Evolutionary conservation across 2,888 invertebrate genomes (phyloP).

Genomic region (Andrena minutula): DNA sequence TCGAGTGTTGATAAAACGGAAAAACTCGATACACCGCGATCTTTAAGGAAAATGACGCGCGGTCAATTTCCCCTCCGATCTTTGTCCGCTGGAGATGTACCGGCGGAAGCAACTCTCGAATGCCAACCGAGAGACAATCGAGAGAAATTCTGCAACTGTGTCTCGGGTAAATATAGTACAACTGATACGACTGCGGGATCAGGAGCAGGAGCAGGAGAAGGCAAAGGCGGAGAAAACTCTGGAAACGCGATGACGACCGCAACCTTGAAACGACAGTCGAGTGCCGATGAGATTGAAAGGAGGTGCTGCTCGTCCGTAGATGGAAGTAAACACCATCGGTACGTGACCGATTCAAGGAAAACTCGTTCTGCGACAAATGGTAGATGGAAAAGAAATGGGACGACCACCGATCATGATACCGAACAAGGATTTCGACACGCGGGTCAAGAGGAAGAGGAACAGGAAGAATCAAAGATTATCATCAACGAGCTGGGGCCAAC

Average conservation of each 20-base stretch:
- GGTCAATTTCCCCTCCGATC: slow-evolving; percentile 19
- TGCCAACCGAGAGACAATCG: slow-evolving; percentile 70
- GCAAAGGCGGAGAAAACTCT: not conserved
- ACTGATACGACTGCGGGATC: not conserved
- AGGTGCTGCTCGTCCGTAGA: not conserved
- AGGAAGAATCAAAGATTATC: not conserved
- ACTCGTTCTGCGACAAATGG: slow-evolving; percentile 14
- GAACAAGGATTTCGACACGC: slow-evolving; percentile 13
- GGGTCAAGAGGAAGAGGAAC: not conserved
- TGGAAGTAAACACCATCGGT: not conserved
- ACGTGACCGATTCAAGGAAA: not conserved
- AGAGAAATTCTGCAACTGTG: not conserved
- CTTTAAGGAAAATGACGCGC: not conserved
- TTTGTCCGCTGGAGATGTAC: slow-evolving; percentile 56
- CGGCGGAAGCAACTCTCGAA: slow-evolving; percentile 74
- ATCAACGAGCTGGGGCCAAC: not conserved
- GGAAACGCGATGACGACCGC: no score
- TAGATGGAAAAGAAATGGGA: slow-evolving; percentile 19
- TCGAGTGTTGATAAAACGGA: slow-evolving; percentile 69
- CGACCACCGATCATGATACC: not conserved
- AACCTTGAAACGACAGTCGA: slow-evolving; percentile 20
- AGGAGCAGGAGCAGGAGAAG: not conserved
- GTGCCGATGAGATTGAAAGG: slow-evolving; percentile 28
- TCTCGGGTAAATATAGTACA: not conserved
- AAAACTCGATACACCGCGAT: not conserved